phyloP scores from a whole-genome alignment of 2,113 vertebrate species.

The Redunca redunca region DNA sequence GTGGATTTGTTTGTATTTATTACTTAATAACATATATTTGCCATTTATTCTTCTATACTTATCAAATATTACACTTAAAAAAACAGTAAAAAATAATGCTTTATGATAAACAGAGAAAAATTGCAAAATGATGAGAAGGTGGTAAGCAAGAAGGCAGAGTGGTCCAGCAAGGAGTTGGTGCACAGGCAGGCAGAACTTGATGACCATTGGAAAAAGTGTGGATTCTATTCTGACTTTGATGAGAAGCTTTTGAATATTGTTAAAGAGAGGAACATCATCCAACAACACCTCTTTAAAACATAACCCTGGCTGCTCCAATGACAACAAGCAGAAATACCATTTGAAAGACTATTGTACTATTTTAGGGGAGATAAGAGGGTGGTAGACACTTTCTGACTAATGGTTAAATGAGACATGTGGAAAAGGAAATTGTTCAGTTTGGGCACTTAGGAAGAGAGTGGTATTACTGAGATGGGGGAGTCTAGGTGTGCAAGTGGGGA shows the following conservation, averaged over 20 bases:
- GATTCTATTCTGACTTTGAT: not conserved
- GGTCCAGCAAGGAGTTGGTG: not conserved
- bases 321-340: not conserved
- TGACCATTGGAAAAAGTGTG: rapidly evolving
- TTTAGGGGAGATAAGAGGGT: not conserved
- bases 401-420: not conserved
- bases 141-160: not conserved
- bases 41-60: not conserved
- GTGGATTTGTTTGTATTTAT: not conserved
- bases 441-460: not conserved
- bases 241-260: not conserved
- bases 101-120: not conserved
- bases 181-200: too few relatives aligned
- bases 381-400: not conserved
- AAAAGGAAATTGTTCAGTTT: not conserved
- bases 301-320: not conserved
- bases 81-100: not conserved
- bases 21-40: not conserved
- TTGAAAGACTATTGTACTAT: not conserved
- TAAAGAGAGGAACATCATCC: not conserved
- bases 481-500: not conserved
- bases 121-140: not conserved
- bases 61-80: not conserved
- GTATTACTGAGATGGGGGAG: not conserved
- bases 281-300: not conserved